Conservation (phyloP, 1,140 invertebrate species). For the Brevipalpus yothersi region DNA sequence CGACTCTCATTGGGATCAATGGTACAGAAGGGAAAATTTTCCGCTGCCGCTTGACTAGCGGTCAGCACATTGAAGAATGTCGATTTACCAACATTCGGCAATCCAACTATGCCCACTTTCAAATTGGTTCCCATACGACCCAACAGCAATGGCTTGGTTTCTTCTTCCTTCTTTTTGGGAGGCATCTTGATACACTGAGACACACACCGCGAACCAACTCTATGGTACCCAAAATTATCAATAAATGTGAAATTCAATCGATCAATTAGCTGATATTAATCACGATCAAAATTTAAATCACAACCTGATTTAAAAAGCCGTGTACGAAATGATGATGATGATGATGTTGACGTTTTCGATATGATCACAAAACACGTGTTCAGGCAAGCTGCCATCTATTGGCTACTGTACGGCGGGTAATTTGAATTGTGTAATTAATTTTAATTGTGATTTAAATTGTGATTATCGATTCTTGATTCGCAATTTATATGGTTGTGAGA, state of each 20-base stretch:
- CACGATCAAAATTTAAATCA: neutral
- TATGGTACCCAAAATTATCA: too few species aligned
- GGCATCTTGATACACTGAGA: conserved; percentile 33
- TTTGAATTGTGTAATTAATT: too few species aligned
- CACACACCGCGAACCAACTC: neutral
- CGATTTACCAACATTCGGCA: conserved; percentile 93
- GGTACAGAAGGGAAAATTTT: conserved; percentile 99
- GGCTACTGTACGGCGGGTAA: neutral
- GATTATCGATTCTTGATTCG: neutral
- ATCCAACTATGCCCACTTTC: conserved; percentile 81
- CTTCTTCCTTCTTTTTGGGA: conserved; percentile 71
- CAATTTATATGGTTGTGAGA: neutral
- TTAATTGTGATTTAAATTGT: too few species aligned
- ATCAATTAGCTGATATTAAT: neutral
- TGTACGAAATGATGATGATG: neutral
- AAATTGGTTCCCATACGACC: conserved; percentile 92
- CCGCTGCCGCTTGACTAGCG: conserved; percentile 78
- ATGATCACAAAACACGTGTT: neutral
- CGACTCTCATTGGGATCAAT: conserved; percentile 99
- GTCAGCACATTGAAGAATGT: conserved; percentile 99
- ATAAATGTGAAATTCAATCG: neutral
- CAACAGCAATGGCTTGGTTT: conserved; percentile 60
- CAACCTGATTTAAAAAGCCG: neutral
- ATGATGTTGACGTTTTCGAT: neutral
- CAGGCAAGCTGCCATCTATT: neutral